These are phyloP conservation scores for Anastrepha ludens DNA, from an alignment of 1,140 invertebrate genomes.

Conservation along the genomic window DNA sequence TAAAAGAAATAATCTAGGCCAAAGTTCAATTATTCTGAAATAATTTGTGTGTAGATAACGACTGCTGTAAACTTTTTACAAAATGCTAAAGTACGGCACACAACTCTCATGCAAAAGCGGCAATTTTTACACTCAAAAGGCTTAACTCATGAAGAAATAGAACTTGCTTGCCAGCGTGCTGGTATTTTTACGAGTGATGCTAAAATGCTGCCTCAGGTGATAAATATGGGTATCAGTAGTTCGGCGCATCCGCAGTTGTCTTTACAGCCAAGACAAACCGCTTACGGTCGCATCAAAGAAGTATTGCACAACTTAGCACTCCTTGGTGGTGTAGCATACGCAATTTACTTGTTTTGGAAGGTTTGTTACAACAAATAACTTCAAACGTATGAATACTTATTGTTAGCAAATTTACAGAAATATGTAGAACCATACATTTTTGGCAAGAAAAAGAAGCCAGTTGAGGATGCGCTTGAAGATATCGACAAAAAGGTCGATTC, in stretches of 20 bases:
- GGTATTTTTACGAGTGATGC: conserved; percentile 74
- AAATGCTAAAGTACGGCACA: conserved; percentile 86
- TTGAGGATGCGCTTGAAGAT: conserved; percentile 80
- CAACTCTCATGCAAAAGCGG: conserved; percentile 84
- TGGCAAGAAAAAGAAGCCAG: conserved; percentile 78
- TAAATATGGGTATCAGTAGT: conserved; percentile 72
- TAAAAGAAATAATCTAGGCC: not conserved
- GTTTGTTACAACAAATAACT: conserved; percentile 69
- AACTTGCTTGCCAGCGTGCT: conserved; percentile 81
- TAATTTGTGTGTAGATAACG: conserved; percentile 78
- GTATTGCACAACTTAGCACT: conserved; percentile 81
- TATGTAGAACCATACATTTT: conserved; percentile 80
- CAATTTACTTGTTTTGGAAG: conserved; percentile 84
- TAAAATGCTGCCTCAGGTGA: conserved; percentile 63
- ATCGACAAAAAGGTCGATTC: conserved; percentile 80
- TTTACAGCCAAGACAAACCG: conserved; percentile 70
- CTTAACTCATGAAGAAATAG: conserved; percentile 85
- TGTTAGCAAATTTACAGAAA: conserved; percentile 76
- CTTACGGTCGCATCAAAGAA: conserved; percentile 78
- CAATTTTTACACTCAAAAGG: conserved; percentile 88
- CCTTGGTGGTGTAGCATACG: conserved; percentile 82
- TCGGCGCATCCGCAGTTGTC: conserved; percentile 63
- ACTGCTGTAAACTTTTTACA: conserved; percentile 91
- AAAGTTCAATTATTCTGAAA: conserved; percentile 34
- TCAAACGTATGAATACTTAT: conserved; percentile 35